phyloP scores from a whole-genome alignment of 2,797 vertebrate species.

The Gymnocypris eckloni region DNA sequence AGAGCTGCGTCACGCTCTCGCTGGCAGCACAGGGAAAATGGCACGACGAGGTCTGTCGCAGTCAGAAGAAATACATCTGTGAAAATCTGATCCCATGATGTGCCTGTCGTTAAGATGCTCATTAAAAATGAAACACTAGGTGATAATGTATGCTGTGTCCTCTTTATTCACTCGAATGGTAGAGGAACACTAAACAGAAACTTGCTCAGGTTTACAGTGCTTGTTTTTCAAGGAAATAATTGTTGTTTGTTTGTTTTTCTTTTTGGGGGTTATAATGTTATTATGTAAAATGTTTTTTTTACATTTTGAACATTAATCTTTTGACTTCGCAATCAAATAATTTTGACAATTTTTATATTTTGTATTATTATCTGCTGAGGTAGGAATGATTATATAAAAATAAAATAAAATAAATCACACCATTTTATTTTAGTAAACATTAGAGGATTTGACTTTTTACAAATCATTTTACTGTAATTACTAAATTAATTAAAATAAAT shows the following conservation, averaged over 20 bases:
- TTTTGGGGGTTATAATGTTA: too few species aligned
- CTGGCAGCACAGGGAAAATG: constrained; percentile 90
- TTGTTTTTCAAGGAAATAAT: neutral
- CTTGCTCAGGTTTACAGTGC: too few species aligned
- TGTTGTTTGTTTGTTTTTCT: too few species aligned
- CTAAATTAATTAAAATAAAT: neutral
- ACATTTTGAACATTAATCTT: neutral
- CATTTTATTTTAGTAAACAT: too few species aligned
- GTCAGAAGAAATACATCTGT: constrained; percentile 92
- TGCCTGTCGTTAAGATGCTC: neutral
- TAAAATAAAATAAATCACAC: too few species aligned
- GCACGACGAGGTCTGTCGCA: constrained; percentile 90
- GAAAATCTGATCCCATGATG: constrained; percentile 92
- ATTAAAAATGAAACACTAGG: neutral
- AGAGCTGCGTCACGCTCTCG: constrained; percentile 91
- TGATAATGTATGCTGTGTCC: neutral
- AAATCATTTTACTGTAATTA: neutral
- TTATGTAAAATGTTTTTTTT: too few species aligned
- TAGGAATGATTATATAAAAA: too few species aligned
- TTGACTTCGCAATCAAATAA: neutral
- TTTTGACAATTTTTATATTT: neutral
- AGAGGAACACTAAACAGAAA: neutral
- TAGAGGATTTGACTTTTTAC: too few species aligned
- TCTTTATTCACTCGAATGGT: neutral
- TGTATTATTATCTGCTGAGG: neutral